Base-by-base conservation (phyloP, 2,888 invertebrate genomes). In the Onthophagus sagittarius region DNA sequence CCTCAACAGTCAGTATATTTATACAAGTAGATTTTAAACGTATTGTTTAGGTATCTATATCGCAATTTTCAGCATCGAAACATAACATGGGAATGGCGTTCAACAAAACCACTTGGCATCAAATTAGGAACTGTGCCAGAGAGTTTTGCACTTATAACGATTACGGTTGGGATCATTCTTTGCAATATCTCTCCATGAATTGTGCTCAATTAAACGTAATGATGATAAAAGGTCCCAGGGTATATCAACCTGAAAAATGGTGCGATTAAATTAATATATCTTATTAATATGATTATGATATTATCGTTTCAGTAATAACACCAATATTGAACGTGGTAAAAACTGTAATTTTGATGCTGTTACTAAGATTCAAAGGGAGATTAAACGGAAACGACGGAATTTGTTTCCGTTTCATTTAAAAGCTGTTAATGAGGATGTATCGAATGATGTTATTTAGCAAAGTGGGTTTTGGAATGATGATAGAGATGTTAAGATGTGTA, bases 71-170 rank as follows among this genome's bases (percentile, higher is more conserved):
- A 11, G 23, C 15, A 15, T 11, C 14, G 9, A 64, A 64, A 13
- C 23, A n/a, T 15, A 64, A 14, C 23, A 23, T 64, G n/a, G 64
- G 64, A 3, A 9, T 13, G 64, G n/a, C 64, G 9, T 64, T 64
- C 64, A 64, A 64, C 14, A 64, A 23, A n/a, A 64, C 64, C 3
- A 64, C 14, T 11, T 64, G 64, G 64, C 15, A 3, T 15, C 7
- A 64, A 13, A 15, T 64, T 15, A 64, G 23, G 23, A 64, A 15
- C 9, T 64, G 64, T 13, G 11, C 64, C 9, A 64, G 64, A 14
- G 64, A 64, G 5, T 64, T 64, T 64, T 64, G 64, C 9, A 64
- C 64, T 13, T 64, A 15, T 23, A 64, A 64, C 14, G 64, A 64
- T n/a, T 64, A 64, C 64, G 15, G 23, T 23, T 64, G 64, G 64